Base-by-base conservation (phyloP, 1,140 invertebrate species). In the Dysdera silvatica region DNA sequence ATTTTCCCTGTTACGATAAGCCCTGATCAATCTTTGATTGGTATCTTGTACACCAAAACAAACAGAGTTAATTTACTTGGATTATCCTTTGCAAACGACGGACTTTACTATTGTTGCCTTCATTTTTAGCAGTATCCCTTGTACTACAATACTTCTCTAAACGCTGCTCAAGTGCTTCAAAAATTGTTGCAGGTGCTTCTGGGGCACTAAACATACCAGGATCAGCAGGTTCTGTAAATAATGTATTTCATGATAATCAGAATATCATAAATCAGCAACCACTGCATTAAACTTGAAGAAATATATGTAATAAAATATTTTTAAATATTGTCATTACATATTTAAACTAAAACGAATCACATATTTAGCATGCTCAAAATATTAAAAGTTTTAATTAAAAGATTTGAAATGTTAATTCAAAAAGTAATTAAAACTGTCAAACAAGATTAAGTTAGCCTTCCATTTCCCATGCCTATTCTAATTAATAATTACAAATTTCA, bases 31-130 rank as follows among this genome's bases (percentile, higher is more conserved):
- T n/a, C n/a, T n/a, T n/a, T n/a, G n/a, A n/a, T n/a, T n/a, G n/a
- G n/a, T n/a, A n/a, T n/a, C n/a, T n/a, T n/a, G n/a, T n/a, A n/a
- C n/a, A n/a, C n/a, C n/a, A n/a, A n/a, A n/a, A n/a, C n/a, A n/a
- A n/a, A n/a, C n/a, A n/a, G n/a, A n/a, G 37, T 4, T 23, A 5
- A 37, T 6, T 23, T 70, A 78, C 76, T 70, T 96, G 96, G 23
- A 91, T 87, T 71, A 97, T 95, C 60, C 94, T 81, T 0, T 87
- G 88, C 78, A 94, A 88, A 67, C 92, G 80, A 64, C 94, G 79
- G 0, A 84, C 87, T 79, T 97, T 98, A 24, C 89, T 85, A 0
- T 82, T 78, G 72, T 97, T 94, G 4, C 83, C 84, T 67, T 87
- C 85, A 14, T 57, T 57, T 69, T 89, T 87, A 0, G 91, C 89